phyloP scores from a whole-genome alignment of 2,113 vertebrate species.

The Pangasianodon gigas region DNA sequence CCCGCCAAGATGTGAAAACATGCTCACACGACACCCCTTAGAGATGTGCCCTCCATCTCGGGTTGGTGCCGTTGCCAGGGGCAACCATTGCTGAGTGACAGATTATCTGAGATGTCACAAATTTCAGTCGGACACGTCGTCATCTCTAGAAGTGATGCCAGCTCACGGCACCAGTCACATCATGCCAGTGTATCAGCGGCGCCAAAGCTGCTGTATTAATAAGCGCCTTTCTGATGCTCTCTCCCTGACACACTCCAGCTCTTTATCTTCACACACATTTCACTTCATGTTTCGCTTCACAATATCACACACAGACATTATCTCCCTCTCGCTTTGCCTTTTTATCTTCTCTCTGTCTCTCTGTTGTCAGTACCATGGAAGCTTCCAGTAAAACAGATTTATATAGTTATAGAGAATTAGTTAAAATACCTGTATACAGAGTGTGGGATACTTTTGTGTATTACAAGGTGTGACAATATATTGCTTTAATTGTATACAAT shows the following conservation, averaged over 20 bases:
- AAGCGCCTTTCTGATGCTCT: constrained; percentile 19
- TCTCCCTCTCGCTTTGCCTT: background rate
- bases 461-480: background rate
- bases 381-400: background rate
- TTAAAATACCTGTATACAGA: background rate
- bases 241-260: background rate
- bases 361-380: background rate
- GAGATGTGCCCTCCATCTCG: background rate
- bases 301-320: constrained; percentile 1
- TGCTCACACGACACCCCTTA: constrained; percentile 30
- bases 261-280: constrained; percentile 28
- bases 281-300: background rate
- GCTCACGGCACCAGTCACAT: constrained; percentile 16
- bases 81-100: constrained; percentile 41
- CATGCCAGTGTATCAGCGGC: background rate
- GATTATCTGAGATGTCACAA: constrained; percentile 46
- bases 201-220: constrained; percentile 26
- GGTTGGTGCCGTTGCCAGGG: constrained; percentile 18
- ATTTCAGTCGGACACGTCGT: constrained; percentile 33
- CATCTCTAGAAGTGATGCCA: constrained; percentile 17
- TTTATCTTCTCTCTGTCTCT: background rate
- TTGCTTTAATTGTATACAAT: background rate
- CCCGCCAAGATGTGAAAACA: background rate
- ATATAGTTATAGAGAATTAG: background rate
- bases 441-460: background rate